Conservation (phyloP, 2,888 invertebrate genomes). For the Leptinotarsa peninsularis region DNA sequence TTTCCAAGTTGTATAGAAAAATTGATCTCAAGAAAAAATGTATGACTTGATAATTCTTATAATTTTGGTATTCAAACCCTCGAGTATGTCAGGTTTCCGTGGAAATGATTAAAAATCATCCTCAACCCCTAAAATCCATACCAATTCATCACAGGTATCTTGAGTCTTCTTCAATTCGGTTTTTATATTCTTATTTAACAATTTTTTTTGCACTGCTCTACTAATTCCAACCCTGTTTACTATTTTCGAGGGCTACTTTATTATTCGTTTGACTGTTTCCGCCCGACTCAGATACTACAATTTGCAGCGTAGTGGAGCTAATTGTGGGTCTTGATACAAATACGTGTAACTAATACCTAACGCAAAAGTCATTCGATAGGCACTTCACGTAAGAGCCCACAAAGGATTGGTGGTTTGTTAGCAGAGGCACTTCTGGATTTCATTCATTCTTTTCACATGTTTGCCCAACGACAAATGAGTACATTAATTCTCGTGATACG, state of each 20-base stretch:
- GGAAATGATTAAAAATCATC: too few relatives aligned
- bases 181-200: background rate
- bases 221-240: background rate
- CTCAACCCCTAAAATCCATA: too few relatives aligned
- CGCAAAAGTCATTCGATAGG: constrained; percentile 29
- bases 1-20: too few relatives aligned
- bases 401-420: constrained; percentile 33
- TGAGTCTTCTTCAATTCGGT: too few relatives aligned
- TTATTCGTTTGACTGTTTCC: constrained; percentile 38
- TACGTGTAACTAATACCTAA: constrained; percentile 38
- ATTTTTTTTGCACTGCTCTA: background rate
- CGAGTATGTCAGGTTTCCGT: too few relatives aligned
- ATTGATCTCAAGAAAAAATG: too few relatives aligned
- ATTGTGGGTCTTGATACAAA: constrained; percentile 58
- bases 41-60: too few relatives aligned
- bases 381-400: constrained; percentile 30
- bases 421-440: constrained; percentile 24
- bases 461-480: constrained; percentile 27
- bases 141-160: too few relatives aligned
- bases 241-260: constrained; percentile 23
- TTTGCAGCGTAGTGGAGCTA: constrained; percentile 60
- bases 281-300: constrained; percentile 53
- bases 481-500: constrained; percentile 27
- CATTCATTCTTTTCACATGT: constrained; percentile 14
- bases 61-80: too few relatives aligned